Base-by-base conservation (phyloP, 1,140 invertebrate species). In the Lutraria rhynchaena region DNA sequence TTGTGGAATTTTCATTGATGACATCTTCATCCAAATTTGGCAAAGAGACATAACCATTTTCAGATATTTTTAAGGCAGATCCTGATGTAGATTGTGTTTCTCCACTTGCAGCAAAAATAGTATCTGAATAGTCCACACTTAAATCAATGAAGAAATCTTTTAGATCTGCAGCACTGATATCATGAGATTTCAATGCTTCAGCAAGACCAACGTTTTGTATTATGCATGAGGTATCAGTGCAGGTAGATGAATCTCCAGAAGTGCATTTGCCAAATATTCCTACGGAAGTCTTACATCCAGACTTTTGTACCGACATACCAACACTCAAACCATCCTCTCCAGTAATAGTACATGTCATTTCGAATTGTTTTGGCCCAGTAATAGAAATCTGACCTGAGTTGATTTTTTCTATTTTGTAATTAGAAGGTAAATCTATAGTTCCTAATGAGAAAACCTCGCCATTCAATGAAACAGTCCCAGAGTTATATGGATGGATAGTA, bases 231-330 rank as follows among this genome's bases (percentile, higher is more conserved):
- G 35, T 37, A 37, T 78, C 60, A 3, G 17, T 33, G 49, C 75
- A 78, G 1, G 4, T 33, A 44, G 9, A 24, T n/a, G 44, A 27
- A 63, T 49, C 41, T 1, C 75, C 63, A 19, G 22, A 9, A 31
- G 75, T 53, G 11, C 61, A 57, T 46, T 65, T 65, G 2, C 75
- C 75, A 65, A 78, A 53, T 27, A 78, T n/a, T n/a, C 75, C 75
- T 24, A 33, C 57, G 13, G 61, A 22, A 11, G 53, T 5, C 13
- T 24, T 61, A 29, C 75, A 78, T 29, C 27, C 44, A 27, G 61
- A 17, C 33, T 78, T 78, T 5, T 29, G 13, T 19, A 78, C 63
- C 17, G 44, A 31, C 31, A 78, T n/a, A 19, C 33, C 22, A 15
- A 44, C 63, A 37, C 27, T 35, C 29, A 78, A 0, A 44, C 55